Evolutionary conservation across 2,888 invertebrate species (phyloP).

Genomic region (Torymus tubicola): DNA sequence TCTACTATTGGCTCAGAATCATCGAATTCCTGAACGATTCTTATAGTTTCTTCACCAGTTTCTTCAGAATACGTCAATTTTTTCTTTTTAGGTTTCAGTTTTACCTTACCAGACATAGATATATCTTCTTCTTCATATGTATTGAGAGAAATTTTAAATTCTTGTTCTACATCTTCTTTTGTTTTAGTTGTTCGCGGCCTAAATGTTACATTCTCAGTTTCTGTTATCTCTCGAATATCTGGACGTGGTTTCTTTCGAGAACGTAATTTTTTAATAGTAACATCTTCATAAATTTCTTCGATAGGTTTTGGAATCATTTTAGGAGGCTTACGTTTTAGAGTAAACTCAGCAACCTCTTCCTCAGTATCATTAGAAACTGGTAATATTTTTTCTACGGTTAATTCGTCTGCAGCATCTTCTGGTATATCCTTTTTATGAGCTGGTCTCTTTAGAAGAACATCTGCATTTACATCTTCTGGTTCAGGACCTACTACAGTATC

Average conservation of each 20-base stretch:
- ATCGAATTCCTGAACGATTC: slow-evolving; percentile 82
- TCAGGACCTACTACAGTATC: slow-evolving; percentile 64
- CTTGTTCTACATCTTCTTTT: slow-evolving; percentile 92
- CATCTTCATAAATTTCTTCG: slow-evolving; percentile 82
- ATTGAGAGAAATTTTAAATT: slow-evolving; percentile 90
- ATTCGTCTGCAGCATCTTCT: slow-evolving; percentile 64
- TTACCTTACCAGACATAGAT: slow-evolving; percentile 90
- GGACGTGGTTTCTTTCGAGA: slow-evolving; percentile 81
- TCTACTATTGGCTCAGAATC: slow-evolving; percentile 80
- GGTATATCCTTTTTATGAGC: slow-evolving; percentile 62
- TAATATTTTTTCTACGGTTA: slow-evolving; percentile 65
- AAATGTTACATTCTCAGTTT: slow-evolving; percentile 88
- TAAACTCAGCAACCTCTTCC: slow-evolving; percentile 77
- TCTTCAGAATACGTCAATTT: slow-evolving; percentile 87
- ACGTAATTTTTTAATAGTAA: slow-evolving; percentile 86
- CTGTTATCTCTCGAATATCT: slow-evolving; percentile 85
- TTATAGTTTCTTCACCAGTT: slow-evolving; percentile 86
- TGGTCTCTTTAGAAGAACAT: slow-evolving; percentile 63
- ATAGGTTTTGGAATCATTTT: slow-evolving; percentile 74
- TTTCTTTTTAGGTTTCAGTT: slow-evolving; percentile 83
- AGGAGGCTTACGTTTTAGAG: slow-evolving; percentile 77
- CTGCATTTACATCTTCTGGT: slow-evolving; percentile 67
- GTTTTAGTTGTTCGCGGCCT: slow-evolving; percentile 86
- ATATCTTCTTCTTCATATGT: slow-evolving; percentile 93
- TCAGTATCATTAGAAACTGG: slow-evolving; percentile 63